A percentile compares a stretch with the other conserved stretches of the same genome.
These are phyloP conservation scores for Abscondita cerata DNA, from an alignment of 2,888 invertebrate genomes.

Conservation along the genomic window DNA sequence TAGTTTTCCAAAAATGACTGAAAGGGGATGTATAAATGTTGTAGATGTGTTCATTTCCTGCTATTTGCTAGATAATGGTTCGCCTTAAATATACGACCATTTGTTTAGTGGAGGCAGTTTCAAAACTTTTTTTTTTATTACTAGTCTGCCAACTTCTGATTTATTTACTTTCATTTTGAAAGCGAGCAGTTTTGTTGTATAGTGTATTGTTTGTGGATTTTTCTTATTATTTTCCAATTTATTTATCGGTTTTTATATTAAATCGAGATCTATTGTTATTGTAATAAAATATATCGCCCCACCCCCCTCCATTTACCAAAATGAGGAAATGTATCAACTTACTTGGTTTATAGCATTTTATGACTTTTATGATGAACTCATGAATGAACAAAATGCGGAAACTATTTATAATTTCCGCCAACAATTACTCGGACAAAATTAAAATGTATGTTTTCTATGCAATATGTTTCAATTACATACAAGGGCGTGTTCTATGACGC, in stretches of 20 bases:
- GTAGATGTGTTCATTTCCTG: constrained; percentile 13
- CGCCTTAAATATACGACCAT: constrained; percentile 13
- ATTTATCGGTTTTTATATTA: neutral
- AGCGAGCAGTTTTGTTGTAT: constrained; percentile 7
- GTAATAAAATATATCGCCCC: no score
- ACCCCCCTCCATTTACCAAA: no score
- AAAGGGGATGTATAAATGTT: constrained; percentile 4
- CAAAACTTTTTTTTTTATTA: constrained; percentile 13
- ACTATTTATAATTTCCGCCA: no score
- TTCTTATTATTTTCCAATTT: constrained; percentile 7
- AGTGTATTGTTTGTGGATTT: constrained; percentile 3
- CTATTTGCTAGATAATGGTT: constrained; percentile 11
- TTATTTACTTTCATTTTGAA: constrained; percentile 17
- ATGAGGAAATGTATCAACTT: no score
- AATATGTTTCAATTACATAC: no score
- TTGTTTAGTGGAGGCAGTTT: constrained; percentile 10
- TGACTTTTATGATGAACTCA: no score
- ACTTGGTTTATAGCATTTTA: no score
- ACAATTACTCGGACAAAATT: no score
- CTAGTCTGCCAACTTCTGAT: constrained; percentile 11
- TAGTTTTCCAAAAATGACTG: constrained; percentile 1
- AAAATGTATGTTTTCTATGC: no score
- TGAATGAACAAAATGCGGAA: no score
- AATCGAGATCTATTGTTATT: no score
- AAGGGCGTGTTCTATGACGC: no score